Evolutionary conservation across 2,113 vertebrate species (phyloP).

Genomic region (Vombatus ursinus): DNA sequence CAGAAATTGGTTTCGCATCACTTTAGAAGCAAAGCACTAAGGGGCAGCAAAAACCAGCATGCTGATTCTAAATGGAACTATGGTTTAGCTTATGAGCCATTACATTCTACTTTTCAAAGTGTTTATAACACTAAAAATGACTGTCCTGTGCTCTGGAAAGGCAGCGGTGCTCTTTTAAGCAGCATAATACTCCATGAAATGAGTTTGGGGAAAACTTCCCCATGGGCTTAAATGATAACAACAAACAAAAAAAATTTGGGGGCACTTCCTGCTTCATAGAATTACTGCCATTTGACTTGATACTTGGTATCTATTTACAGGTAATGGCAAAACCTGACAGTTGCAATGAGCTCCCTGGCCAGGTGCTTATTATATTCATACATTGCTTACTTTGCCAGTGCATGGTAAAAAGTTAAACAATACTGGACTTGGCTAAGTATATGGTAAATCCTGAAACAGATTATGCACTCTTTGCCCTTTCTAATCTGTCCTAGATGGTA

Average conservation of each 20-base stretch:
- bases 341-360: accelerated
- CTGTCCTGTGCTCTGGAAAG: constrained; percentile 31
- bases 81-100: constrained; percentile 62
- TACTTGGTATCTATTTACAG: not conserved
- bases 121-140: constrained; percentile 44
- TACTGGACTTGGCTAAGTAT: not conserved
- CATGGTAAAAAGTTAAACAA: not conserved
- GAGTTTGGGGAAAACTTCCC: constrained; percentile 45
- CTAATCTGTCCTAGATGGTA: not conserved
- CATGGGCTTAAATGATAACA: constrained; percentile 19
- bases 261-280: too few species aligned
- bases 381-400: not conserved
- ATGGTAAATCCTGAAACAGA: not conserved
- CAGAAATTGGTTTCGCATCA: constrained; percentile 85
- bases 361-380: accelerated
- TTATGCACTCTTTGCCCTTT: not conserved
- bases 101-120: constrained; percentile 33
- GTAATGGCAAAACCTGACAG: accelerated
- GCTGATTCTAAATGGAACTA: constrained; percentile 73
- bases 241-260: not conserved
- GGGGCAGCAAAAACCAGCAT: constrained; percentile 84
- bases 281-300: not conserved
- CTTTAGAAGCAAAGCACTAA: constrained; percentile 85
- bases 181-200: constrained; percentile 43
- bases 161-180: constrained; percentile 40